Base-by-base conservation (phyloP, 1,140 invertebrate genomes). In the Drosophila chauvacae region DNA sequence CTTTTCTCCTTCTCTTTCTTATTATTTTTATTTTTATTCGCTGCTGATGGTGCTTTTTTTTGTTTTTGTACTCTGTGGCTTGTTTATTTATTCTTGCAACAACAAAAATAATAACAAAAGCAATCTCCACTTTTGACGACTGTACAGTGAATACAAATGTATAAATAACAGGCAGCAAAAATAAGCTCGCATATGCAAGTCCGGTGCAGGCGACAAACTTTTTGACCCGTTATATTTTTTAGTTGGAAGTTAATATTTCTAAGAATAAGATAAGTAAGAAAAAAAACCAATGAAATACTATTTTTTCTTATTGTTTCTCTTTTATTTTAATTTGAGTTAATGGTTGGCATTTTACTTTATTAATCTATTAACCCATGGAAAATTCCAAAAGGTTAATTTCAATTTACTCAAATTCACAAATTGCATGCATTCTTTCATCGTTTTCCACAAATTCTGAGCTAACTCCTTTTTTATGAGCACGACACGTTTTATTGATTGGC, bases 61-160 rank as follows among this genome's bases (percentile, higher is more conserved):
- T 57, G 41, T 75, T 55, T 39, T 55, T 55, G 14, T 55, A 23
- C 48, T 50, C 53, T 56, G 64, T 41, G 61, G 80, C 81, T 91
- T 91, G 87, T 91, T 87, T 91, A 91, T 87, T 83, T 90, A 70
- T 78, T 83, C 83, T 83, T 80, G 73, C 77, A 70, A 64, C 77
- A 60, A 39, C 50, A 55, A 37, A 60, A 48, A 44, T 51, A 70
- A 53, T 57, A 53, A 18, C 50, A 86, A 41, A 35, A 64, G 20
- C 33, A 18, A 41, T 30, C 61, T 42, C 37, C 26, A 64, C 63
- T 68, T 30, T 28, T 70, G 48, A 41, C 39, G 66, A 70, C 66
- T 70, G 66, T 70, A 70, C 66, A 70, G 66, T 62, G 63, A 70
- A 55, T 55, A 70, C 66, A 70, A 70, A 53, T 66, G 62, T 66